Base-by-base conservation (phyloP, 2,113 vertebrate species). In the Heterotis niloticus region DNA sequence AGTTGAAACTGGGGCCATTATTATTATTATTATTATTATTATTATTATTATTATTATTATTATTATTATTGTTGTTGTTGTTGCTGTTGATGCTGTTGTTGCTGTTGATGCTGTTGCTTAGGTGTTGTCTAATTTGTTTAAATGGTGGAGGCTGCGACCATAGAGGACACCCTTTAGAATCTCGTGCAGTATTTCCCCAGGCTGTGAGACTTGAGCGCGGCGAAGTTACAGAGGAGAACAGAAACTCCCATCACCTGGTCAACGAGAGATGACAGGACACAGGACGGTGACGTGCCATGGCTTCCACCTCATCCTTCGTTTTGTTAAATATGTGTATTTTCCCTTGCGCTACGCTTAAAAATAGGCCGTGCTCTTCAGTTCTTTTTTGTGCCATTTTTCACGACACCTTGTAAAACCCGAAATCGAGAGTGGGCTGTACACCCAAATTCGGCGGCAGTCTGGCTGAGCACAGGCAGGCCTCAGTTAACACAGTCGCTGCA, bases 181-280 rank as follows among this genome's bases (percentile, higher is more conserved):
- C 86, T 85, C 0, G 86, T 88, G 84, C 85, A 88, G 85, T 84
- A 87, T 78, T 83, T 86, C 65, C 86, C 85, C 78, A 78, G 64
- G 68, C 81, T 83, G 81, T 86, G 86, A 80, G 83, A 83, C 60
- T 82, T 84, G 75, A 84, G 78, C 67, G 78, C 80, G 67, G 72
- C 70, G 60, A 82, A 82, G 81, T 87, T 88, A 81, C 78, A 79
- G 73, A 83, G 75, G 64, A 87, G 83, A 76, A 86, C 81, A 67
- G 81, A 82, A 71, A 84, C 76, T 23, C 78, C 77, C 70, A 28
- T 64, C 75, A 80, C 80, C 82, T 87, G 76, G 78, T 52, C 70
- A 77, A 79, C 75, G 70, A 82, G 51, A 78, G 34, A 84, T 68
- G 79, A 85, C 26, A 86, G 64, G 75, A 82, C 26, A 86, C 56